Conservation (phyloP, 2,888 invertebrate genomes). For the Camponotus fellah region DNA sequence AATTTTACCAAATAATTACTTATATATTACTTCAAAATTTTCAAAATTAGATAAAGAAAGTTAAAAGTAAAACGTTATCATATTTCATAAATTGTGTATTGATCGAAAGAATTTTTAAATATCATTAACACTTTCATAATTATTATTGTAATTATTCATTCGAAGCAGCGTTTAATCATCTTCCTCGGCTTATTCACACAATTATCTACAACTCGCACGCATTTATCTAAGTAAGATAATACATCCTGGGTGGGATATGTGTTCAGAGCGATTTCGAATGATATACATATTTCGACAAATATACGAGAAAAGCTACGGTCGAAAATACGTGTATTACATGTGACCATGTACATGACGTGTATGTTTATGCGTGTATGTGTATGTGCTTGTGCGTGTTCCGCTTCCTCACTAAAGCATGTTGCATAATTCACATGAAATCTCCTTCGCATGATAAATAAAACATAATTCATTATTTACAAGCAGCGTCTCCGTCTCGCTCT, state of each 20-base stretch:
- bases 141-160: conserved; percentile 20
- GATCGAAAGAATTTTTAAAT: background rate
- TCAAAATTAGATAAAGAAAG: background rate
- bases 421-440: conserved; percentile 30
- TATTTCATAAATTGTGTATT: background rate
- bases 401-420: conserved; percentile 8
- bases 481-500: conserved; percentile 10
- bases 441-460: conserved; percentile 48
- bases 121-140: background rate
- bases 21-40: background rate
- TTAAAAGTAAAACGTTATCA: background rate
- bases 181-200: conserved; percentile 24
- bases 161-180: background rate
- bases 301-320: conserved; percentile 68
- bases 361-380: background rate
- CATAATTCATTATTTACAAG: conserved; percentile 65
- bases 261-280: conserved; percentile 63
- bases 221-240: conserved; percentile 52
- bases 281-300: conserved; percentile 64
- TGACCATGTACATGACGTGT: conserved; percentile 31
- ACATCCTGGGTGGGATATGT: conserved; percentile 70
- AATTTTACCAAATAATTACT: conserved; percentile 2
- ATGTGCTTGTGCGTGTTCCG: conserved; percentile 8
- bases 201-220: conserved; percentile 36
- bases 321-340: conserved; percentile 58